Base-by-base conservation (phyloP, 2,888 invertebrate species). In the Alcis repandata region DNA sequence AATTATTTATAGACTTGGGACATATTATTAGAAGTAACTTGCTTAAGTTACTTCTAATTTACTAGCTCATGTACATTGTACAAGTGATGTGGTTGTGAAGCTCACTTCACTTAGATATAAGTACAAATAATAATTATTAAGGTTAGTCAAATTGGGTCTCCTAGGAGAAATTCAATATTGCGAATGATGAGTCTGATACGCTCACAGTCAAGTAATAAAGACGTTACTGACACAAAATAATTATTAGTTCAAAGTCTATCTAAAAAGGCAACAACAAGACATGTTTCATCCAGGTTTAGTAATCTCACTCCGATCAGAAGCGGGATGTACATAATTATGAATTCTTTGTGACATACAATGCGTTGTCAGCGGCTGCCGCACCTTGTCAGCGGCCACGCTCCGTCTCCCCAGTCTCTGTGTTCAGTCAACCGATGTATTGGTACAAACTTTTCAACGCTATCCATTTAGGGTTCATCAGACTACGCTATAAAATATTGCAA, bases 361-460 rank as follows among this genome's bases (percentile, higher is more conserved):
- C 41, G 27, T 53, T 56, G 64, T 54, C 59, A 51, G 10, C 49
- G n/a, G 32, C 33, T 27, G 8, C 48, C 59, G 38, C 65, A 49
- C 64, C 59, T 54, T 43, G 17, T 60, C 57, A 40, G 51, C 56
- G 43, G 59, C 33, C 38, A 64, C 36, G 59, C 27, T 51, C n/a
- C 59, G 22, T 54, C 38, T 48, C 40, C 45, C 38, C 20, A 40
- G 48, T 63, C 38, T 49, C 17, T 22, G 54, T 56, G 49, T 11
- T 56, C 51, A 20, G 10, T 60, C 36, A 51, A 60, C 56, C 60
- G 54, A 15, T 6, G 40, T 51, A 60, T 64, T 59, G 41, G 17
- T 22, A 43, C 48, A 46, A 43, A 41, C 19, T 61, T 36, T 15
- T 43, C 43, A 20, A 15, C 6, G 27, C 9, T 10, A 45, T 45